Evolutionary conservation across 2,888 invertebrate species (phyloP), one percentile per base, ranked within the genome.

Genomic region (Aporophyla nigra): DNA sequence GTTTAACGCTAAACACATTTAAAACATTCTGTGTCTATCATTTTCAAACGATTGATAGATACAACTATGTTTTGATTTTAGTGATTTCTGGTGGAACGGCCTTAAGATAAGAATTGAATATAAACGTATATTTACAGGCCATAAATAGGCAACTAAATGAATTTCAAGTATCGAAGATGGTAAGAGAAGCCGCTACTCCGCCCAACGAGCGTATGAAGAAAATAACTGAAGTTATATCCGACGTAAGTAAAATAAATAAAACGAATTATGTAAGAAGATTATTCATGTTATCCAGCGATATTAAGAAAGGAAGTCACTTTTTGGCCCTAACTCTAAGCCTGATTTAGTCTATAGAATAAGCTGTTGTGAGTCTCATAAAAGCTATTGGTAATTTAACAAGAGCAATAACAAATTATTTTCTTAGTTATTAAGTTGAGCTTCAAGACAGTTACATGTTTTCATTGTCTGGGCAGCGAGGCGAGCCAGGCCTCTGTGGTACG

Each of bases 81-180:
- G 51, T 21, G 21, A 33, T 27, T 27, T 27, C 5, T 49, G 24
- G 12, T 49, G 5, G 27, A 27, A 27, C 14, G 16, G 5, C 10
- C 16, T 21, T 54, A 67, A 56, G 58, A n/a, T 27, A 51, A 51
- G 16, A n/a, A 67, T n/a, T 66, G 0, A 66, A 33, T 10, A 66
- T 33, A 33, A 66, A 54, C 16, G 14, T 3, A 67, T 67, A 19
- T 46, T 75, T 75, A 14, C 88, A 96, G 96, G 91, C 94, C 0
- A 89, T 94, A 0, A 97, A 98, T 72, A 98, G 98, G 89, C 99
- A 99, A 93, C 97, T 99, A 91, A 98, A 98, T 10, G 98, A 99
- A 51, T 96, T 92, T 51, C 99, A 99, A 94, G 98, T 99, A 0
- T 96, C 98, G 0, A 97, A 97, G 0, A 99, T 99, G 99, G 99